These are phyloP conservation scores for Zaprionus ornatus DNA, from an alignment of 1,140 invertebrate genomes.

Conservation along the genomic window DNA sequence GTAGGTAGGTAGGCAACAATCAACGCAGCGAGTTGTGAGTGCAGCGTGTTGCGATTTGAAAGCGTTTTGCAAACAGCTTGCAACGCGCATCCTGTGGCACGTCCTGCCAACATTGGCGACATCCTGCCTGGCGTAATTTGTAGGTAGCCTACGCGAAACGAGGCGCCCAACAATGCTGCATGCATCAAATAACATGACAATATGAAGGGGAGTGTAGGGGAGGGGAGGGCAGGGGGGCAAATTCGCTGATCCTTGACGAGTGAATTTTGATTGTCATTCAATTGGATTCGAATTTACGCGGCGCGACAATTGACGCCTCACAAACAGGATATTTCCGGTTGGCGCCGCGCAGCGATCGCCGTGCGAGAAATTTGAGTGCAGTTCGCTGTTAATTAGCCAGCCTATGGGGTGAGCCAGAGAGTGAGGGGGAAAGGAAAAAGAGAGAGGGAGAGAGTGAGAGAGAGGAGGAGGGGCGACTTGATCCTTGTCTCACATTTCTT, in stretches of 20 bases:
- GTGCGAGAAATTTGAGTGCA: conserved; percentile 59
- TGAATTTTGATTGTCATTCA: conserved; percentile 83
- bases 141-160: conserved; percentile 62
- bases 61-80: conserved; percentile 80
- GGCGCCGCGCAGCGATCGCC: conserved; percentile 31
- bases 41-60: conserved; percentile 59
- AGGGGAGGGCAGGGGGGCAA: neutral
- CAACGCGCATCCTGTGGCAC: conserved; percentile 73
- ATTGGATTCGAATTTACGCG: conserved; percentile 79
- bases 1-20: conserved; percentile 23
- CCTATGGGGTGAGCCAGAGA: neutral
- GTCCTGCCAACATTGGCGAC: conserved; percentile 72
- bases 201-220: too few species aligned
- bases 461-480: conserved; percentile 61
- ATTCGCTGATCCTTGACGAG: conserved; percentile 39
- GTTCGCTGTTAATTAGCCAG: conserved; percentile 61
- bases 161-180: conserved; percentile 57
- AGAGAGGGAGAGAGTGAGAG: neutral
- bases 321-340: conserved; percentile 67
- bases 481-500: conserved; percentile 57
- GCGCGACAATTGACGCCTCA: conserved; percentile 80
- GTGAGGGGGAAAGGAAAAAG: neutral
- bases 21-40: conserved; percentile 18
- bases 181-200: conserved; percentile 72
- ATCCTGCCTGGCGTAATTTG: conserved; percentile 78